Evolutionary conservation across 2,797 vertebrate species (phyloP), one percentile per base, ranked within the genome.

Genomic region (Decapterus maruadsi): DNA sequence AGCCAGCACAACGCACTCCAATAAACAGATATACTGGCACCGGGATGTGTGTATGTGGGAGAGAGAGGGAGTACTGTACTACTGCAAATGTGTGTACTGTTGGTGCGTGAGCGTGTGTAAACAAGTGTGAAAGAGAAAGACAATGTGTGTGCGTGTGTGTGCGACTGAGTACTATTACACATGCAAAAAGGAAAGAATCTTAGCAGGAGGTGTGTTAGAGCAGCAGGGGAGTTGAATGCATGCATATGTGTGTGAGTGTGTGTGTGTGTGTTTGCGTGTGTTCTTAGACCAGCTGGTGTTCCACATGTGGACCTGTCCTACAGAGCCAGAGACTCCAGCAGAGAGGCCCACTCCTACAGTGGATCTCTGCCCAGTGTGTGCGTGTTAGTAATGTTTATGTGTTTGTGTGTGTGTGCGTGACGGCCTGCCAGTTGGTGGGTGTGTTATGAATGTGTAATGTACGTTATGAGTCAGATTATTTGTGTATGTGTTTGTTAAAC

Each of bases 281-380:
- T 40, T 69, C 50, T 57, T 68, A 55, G 59, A 84, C 85, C 85
- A 89, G 83, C 83, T 86, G 83, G 87, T 83, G 78, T 78, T 87
- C 67, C 82, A 88, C 86, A 89, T 90, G 87, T 89, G 87, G 86
- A 85, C 74, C 6, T 38, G 74, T 87, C 81, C 81, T 51, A 53
- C 75, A 42, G 66, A 86, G 77, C 76, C 80, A 80, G 64, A 46
- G 74, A 81, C 78, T 78, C 87, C 87, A 81, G 77, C 85, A 69
- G 63, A 83, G 79, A 82, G 62, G 67, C 70, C 58, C 59, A 75
- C 80, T 83, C 72, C 71, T 64, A 74, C 62, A 59, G 69, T 76
- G 81, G 83, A 74, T 70, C 56, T 13, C 63, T 60, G 72, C 83
- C 77, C 78, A 38, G 79, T 13, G 65, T 46, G 80, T 43, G 68